Conservation (phyloP, 2,888 invertebrate species). For the Hirtodrosophila trivittata region DNA sequence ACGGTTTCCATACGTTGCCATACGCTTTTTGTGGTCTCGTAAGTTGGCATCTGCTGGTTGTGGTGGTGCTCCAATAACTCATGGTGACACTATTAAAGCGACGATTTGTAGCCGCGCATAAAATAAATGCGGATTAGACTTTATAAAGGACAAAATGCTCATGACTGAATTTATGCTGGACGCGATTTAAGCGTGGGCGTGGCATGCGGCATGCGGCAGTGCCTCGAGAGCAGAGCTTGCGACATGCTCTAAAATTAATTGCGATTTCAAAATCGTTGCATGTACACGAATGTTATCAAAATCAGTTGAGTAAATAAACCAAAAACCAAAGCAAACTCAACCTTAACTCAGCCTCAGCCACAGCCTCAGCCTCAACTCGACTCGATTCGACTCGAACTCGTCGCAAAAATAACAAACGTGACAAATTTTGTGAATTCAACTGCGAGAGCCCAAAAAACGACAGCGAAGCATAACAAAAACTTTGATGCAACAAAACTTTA, state of each 20-base stretch:
- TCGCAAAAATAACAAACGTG: constrained; percentile 81
- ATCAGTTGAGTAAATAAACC: constrained; percentile 82
- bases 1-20: not conserved
- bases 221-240: not conserved
- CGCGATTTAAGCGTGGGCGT: constrained; percentile 40
- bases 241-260: constrained; percentile 55
- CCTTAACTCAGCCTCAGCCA: constrained; percentile 2
- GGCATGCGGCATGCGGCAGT: constrained; percentile 14
- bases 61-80: constrained; percentile 80
- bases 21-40: constrained; percentile 4
- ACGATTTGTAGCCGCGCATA: constrained; percentile 84
- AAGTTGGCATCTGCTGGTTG: constrained; percentile 31
- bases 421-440: constrained; percentile 82
- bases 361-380: constrained; percentile 9
- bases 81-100: constrained; percentile 84
- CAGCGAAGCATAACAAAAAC: constrained; percentile 70
- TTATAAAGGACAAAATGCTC: constrained; percentile 84
- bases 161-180: constrained; percentile 81
- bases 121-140: constrained; percentile 84
- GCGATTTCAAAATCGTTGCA: constrained; percentile 74
- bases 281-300: constrained; percentile 82
- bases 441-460: constrained; percentile 62
- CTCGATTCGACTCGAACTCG: constrained; percentile 34
- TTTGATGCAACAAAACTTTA: constrained; percentile 75
- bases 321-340: constrained; percentile 34